Percentiles rank a stretch among this genome's conserved stretches.
These are phyloP conservation scores for Oscarella lobularis DNA, from an alignment of 37 sponge, comb jelly and placozoan genomes.

Conservation along the genomic window DNA sequence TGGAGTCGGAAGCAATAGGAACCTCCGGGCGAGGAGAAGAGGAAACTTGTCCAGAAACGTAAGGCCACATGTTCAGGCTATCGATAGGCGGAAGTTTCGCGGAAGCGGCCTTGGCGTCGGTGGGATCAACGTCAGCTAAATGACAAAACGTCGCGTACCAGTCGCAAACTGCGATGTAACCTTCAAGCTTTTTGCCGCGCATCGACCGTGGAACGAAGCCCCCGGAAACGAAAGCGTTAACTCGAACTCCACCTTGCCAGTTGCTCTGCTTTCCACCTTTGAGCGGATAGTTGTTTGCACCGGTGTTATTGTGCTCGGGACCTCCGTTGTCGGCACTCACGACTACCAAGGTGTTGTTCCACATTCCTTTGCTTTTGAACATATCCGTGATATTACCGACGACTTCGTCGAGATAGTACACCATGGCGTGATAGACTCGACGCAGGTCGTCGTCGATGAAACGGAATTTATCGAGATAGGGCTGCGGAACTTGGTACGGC, in stretches of 20 bases:
- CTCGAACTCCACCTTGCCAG: constrained; percentile 40
- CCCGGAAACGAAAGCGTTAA: constrained; percentile 36
- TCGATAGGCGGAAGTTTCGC: constrained; percentile 1
- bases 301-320: constrained; percentile 10
- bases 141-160: constrained; percentile 32
- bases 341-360: constrained; percentile 47
- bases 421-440: constrained; percentile 28
- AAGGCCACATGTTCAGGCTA: constrained; percentile 10
- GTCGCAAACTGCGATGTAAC: constrained; percentile 18
- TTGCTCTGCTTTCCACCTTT: constrained; percentile 22
- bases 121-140: constrained; percentile 15
- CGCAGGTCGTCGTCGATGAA: constrained; percentile 17
- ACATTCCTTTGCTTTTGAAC: constrained; percentile 22
- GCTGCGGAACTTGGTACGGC: constrained; percentile 18
- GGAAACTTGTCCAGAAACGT: constrained; percentile 7
- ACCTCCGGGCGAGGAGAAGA: constrained; percentile 21
- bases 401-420: constrained; percentile 24
- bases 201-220: constrained; percentile 7
- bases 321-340: constrained; percentile 48
- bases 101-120: constrained; percentile 10
- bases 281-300: constrained; percentile 37
- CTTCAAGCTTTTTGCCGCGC: constrained; percentile 21
- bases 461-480: constrained; percentile 18
- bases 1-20: neutral
- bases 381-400: constrained; percentile 11